Percentiles rank a stretch among this genome's conserved stretches.
These are phyloP conservation scores for Actinia tenebrosa DNA, from an alignment of 64 coral and sea anemone genomes.

Conservation along the genomic window DNA sequence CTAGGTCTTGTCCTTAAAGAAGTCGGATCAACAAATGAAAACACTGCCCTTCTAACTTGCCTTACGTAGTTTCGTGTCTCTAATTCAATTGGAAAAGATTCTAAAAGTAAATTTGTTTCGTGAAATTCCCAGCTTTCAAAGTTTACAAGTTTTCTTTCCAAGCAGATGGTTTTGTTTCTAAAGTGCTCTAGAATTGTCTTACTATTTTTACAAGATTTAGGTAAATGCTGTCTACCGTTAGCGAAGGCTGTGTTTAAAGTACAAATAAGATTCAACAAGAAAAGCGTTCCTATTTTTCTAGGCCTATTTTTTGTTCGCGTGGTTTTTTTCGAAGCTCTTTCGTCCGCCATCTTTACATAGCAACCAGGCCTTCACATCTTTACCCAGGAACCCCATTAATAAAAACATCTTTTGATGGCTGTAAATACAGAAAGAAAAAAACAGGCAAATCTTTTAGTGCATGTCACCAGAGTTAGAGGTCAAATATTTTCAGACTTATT, in stretches of 20 bases:
- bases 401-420: background rate
- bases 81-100: slow-evolving; percentile 51
- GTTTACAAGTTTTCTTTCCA: background rate
- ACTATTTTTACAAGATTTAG: background rate
- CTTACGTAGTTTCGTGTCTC: slow-evolving; percentile 66
- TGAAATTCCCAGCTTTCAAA: slow-evolving; percentile 62
- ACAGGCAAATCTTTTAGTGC: too few species aligned
- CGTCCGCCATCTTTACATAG: background rate
- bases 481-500: too few species aligned
- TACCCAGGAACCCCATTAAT: background rate
- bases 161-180: background rate
- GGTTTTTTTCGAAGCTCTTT: background rate
- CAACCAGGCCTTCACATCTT: background rate
- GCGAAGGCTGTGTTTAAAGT: background rate
- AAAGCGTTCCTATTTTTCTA: background rate
- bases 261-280: background rate
- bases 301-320: background rate
- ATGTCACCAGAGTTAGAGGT: too few species aligned
- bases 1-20: slow-evolving; percentile 40
- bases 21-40: slow-evolving; percentile 58
- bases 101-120: slow-evolving; percentile 31
- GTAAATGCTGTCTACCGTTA: background rate
- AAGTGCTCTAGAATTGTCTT: background rate
- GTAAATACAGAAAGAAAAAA: background rate
- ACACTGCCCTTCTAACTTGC: slow-evolving; percentile 57